phyloP scores from a whole-genome alignment of 2,888 invertebrate species.

The Chalcosyrphus nemorum region DNA sequence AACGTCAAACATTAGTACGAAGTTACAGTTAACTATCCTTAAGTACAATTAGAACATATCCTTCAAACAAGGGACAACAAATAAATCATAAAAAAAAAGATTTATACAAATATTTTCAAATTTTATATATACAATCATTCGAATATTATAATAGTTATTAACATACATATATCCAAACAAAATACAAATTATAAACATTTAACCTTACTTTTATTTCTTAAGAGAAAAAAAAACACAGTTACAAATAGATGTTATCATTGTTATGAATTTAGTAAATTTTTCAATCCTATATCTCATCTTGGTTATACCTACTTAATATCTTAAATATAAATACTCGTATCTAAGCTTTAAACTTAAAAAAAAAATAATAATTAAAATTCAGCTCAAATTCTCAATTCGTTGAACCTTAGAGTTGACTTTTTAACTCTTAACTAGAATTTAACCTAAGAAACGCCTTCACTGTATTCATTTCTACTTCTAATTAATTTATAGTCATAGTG shows the following conservation, averaged over 20 bases:
- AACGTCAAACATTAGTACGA: slow-evolving; percentile 7
- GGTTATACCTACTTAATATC: slow-evolving; percentile 11
- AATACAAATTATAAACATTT: not conserved
- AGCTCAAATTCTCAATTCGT: slow-evolving; percentile 52
- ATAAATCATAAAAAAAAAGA: slow-evolving; percentile 20
- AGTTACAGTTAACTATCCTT: slow-evolving; percentile 46
- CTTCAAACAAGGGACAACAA: slow-evolving; percentile 57
- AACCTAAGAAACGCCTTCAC: slow-evolving; percentile 16
- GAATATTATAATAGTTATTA: not conserved
- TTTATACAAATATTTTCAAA: slow-evolving; percentile 48
- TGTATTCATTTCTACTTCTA: slow-evolving; percentile 23
- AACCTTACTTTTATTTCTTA: not conserved
- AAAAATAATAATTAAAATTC: slow-evolving; percentile 4
- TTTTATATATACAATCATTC: slow-evolving; percentile 35
- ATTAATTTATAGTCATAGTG: slow-evolving; percentile 1
- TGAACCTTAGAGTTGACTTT: slow-evolving; percentile 6
- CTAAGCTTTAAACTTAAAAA: slow-evolving; percentile 36
- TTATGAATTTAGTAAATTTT: slow-evolving; percentile 8
- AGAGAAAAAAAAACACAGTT: not conserved
- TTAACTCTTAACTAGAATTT: slow-evolving; percentile 2
- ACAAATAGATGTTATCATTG: not conserved
- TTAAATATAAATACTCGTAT: slow-evolving; percentile 32
- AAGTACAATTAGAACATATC: slow-evolving; percentile 54
- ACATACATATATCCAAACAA: not conserved
- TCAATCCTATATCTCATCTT: slow-evolving; percentile 13